Percentiles rank a stretch among this genome's conserved stretches.
phyloP scores from a whole-genome alignment of 2,113 vertebrate species.

The Larimichthys crocea region DNA sequence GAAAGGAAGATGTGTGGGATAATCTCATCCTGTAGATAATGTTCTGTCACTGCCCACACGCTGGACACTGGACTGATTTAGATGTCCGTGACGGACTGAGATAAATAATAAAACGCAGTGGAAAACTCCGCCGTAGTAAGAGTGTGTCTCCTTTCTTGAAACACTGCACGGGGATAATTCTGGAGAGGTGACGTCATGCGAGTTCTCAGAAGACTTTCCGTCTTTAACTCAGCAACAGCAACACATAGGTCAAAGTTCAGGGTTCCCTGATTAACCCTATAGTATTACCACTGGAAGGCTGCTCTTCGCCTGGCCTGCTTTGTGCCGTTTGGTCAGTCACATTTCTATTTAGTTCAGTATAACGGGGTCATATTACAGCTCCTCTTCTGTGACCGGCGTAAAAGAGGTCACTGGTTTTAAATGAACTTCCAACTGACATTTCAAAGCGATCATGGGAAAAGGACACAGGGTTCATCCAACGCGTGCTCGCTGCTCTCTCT shows the following conservation, averaged over 20 bases:
- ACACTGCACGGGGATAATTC: constrained; percentile 8
- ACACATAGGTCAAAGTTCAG: constrained; percentile 39
- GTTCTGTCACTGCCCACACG: constrained; percentile 34
- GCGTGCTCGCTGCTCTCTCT: background rate
- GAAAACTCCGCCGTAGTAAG: background rate
- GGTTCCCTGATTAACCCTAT: constrained; percentile 34
- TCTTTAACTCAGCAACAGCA: constrained; percentile 46
- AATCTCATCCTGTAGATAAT: constrained; percentile 33
- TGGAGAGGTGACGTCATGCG: constrained; percentile 31
- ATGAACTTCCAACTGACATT: constrained; percentile 40
- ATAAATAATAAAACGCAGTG: constrained; percentile 20
- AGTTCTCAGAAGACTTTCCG: constrained; percentile 59
- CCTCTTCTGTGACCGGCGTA: constrained; percentile 9
- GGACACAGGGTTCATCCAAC: constrained; percentile 8
- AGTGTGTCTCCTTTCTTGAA: background rate
- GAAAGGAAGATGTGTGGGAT: constrained; percentile 24
- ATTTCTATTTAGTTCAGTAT: constrained; percentile 5
- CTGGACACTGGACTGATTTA: constrained; percentile 34
- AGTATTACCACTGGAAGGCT: constrained; percentile 1
- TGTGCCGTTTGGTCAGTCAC: background rate
- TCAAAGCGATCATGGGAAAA: constrained; percentile 12
- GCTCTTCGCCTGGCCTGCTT: constrained; percentile 20
- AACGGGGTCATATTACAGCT: constrained; percentile 40
- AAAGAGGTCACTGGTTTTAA: constrained; percentile 45
- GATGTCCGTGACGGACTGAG: background rate